Conservation (phyloP, 2,797 vertebrate genomes). For the Pseudochirops cupreus region DNA sequence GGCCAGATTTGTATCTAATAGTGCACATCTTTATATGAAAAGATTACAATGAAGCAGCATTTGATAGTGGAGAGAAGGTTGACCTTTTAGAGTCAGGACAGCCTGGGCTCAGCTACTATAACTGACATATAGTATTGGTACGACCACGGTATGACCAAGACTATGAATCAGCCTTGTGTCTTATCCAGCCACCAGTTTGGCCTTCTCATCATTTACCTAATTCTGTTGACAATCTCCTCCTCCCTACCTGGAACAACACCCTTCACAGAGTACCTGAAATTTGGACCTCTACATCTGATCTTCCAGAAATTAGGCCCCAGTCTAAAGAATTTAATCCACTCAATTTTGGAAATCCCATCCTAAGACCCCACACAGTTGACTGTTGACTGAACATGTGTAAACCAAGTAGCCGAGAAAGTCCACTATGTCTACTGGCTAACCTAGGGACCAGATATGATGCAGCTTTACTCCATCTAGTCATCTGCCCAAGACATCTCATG, state of each 20-base stretch:
- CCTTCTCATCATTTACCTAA: not conserved
- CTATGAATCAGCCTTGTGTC: not conserved
- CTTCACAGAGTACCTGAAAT: not conserved
- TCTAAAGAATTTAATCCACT: not conserved
- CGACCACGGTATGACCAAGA: not conserved
- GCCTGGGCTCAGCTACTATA: not conserved
- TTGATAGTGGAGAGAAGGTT: not conserved
- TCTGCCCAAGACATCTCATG: not conserved
- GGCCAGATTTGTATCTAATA: not conserved
- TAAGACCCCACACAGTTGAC: not conserved
- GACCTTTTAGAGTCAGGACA: not conserved
- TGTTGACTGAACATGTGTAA: not conserved
- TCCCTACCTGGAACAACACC: not conserved
- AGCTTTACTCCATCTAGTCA: not conserved
- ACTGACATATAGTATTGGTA: not conserved
- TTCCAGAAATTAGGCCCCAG: not conserved
- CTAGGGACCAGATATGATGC: not conserved
- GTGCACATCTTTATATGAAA: not conserved
- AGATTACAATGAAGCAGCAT: not conserved
- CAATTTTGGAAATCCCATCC: not conserved
- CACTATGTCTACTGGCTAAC: not conserved
- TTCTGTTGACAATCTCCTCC: not conserved
- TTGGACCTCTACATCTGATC: not conserved
- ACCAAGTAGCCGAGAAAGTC: not conserved
- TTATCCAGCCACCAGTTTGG: not conserved